phyloP scores from a whole-genome alignment of 2,113 vertebrate species.

The Tauraco erythrolophus region DNA sequence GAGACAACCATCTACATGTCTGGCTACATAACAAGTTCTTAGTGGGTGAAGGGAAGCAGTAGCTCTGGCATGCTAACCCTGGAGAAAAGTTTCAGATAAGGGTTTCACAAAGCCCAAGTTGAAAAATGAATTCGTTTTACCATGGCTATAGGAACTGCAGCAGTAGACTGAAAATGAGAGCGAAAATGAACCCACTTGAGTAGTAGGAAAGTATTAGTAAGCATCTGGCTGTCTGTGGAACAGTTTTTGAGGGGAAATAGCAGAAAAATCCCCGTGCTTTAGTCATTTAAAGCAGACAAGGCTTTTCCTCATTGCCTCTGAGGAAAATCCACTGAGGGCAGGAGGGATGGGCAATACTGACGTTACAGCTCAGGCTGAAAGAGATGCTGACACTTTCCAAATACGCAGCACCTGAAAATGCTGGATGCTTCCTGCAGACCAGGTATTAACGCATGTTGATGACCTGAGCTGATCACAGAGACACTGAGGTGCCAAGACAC shows the following conservation, averaged over 20 bases:
- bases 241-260: not conserved
- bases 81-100: not conserved
- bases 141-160: not conserved
- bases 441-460: not conserved
- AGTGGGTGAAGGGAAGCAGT: not conserved
- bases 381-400: not conserved
- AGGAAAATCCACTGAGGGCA: not conserved
- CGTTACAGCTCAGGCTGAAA: not conserved
- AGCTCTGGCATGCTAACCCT: not conserved
- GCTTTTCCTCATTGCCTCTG: not conserved
- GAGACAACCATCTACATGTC: not conserved
- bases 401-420: not conserved
- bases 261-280: not conserved
- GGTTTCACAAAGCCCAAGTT: not conserved
- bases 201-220: not conserved
- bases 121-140: not conserved
- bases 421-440: not conserved
- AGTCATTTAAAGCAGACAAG: not conserved
- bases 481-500: not conserved
- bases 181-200: not conserved
- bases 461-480: not conserved
- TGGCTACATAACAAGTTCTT: not conserved
- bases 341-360: not conserved
- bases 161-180: not conserved
- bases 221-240: not conserved